Base-by-base conservation (phyloP, 1,140 invertebrate genomes). In the Dreissena polymorpha region DNA sequence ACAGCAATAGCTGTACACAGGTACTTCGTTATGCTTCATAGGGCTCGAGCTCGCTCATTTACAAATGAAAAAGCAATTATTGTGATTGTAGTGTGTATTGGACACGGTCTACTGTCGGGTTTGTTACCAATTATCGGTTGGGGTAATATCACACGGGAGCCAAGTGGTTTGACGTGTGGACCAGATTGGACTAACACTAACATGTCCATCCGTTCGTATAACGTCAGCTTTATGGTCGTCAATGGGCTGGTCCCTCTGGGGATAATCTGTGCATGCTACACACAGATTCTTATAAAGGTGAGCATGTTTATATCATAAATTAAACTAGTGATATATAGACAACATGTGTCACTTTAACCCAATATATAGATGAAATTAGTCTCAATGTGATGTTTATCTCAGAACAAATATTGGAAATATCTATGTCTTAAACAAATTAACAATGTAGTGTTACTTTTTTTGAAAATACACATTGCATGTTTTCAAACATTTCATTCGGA, bases 71-170 rank as follows among this genome's bases (percentile, higher is more conserved):
- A 65, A 23, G 74, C 74, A 16, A 65, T 18, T 10, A 67, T 77
- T 63, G 68, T 65, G 7, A 68, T 77, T 65, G 13, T 77, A 21
- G 27, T 65, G 18, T 77, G 74, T 23, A 53, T 65, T 23, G 63
- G 74, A 68, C 65, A 77, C 29, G 74, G 74, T 29, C 10, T 77
- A 14, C 64, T 77, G 8, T 77, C 63, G 74, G 74, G 63, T 23
- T 67, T 50, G 39, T 77, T 77, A 67, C 74, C 74, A 2, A 25
- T 77, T 6, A 65, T 77, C 18, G 74, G 74, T 0, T 77, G 74
- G 74, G 74, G 74, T 25, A 67, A 25, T 21, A 67, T 51, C 50
- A 51, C 55, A 1, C n/a, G 53, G 1, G 74, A 77, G 39, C 74
- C 63, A 51, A 49, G 63, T 21, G 39, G 63, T 18, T 10, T 77